Evolutionary conservation across 2,797 vertebrate genomes (phyloP), one percentile per base, ranked within the genome.

Genomic region (Onychomys arenicola): DNA sequence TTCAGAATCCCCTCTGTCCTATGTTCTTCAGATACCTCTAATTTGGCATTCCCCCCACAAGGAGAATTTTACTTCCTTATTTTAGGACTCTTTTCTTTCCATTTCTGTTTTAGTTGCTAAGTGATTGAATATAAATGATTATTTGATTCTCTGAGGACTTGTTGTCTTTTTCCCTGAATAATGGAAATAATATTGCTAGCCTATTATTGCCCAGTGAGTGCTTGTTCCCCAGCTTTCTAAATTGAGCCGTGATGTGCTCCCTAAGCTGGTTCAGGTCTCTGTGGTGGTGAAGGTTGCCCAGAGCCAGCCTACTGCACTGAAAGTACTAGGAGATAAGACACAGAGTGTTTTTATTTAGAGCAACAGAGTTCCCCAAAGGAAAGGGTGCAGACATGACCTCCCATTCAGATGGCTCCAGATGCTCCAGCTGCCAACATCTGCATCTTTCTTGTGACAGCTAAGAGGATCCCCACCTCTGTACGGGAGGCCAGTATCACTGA

Each of bases 101-200:
- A 3, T 94, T 52, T 88, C 37, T 75, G 49, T 16, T 94, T 95
- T 87, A 78, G 27, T 95, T 81, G 65, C 27, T 67, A 88, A 93
- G n/a, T 63, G 21, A 75, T 86, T 95, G 88, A 89, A 19, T 67
- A 75, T 16, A 90, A 77, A 77, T 7, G 78, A 76, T 80, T 82
- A 32, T 27, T 71, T 81, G 55, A 93, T 49, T 67, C 32, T 87
- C 2, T 37, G 77, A 67, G n/a, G 67, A 59, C 27, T 52, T 92
- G 1, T 37, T 73, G 76, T 69, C 46, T 77, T 93, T 75, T 73
- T 59, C 71, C 37, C 55, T 76, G 25, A 14, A 86, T 3, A 49
- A 19, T 89, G 55, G 90, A 40, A n/a, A 82, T 85, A 78, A 77
- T 32, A 12, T 43, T 67, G 55, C 52, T 34, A 12, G 2, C 10